Evolutionary conservation across 2,888 invertebrate species (phyloP), one percentile per base, ranked within the genome.

Genomic region (Opisthograptis luteolata): DNA sequence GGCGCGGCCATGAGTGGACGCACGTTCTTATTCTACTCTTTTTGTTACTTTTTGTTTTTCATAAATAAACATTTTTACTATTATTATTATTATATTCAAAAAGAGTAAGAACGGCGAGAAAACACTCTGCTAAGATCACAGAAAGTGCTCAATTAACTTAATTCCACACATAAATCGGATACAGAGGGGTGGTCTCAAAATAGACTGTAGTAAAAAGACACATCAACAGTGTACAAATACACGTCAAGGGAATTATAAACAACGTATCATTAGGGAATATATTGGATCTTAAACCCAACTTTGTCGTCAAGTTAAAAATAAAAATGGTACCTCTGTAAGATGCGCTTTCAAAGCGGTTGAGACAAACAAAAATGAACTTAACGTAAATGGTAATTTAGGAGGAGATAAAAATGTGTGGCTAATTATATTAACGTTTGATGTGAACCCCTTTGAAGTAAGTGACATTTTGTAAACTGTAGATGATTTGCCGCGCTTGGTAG

Each of bases 401-500:
- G 63, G 58, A 72, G 58, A 72, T 68, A 60, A 66, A 72, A 68
- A 50, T 70, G 68, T 62, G 73, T 70, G 62, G 62, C 66, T 73
- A 68, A 76, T 76, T 75, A 76, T 70, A 71, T 66, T 69, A 55
- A 55, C 73, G 81, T 88, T 86, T 87, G 85, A 87, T 81, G 81
- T 84, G 62, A 75, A 66, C 64, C 63, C 66, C 87, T 89, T 88
- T 89, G 88, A 89, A 86, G 77, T 82, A 72, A 75, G 77, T 81
- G 84, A 83, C 84, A 81, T 81, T 80, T 68, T 68, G 84, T 87
- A 88, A 82, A 84, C 87, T 80, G 76, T 75, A 69, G 73, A 84
- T 84, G 87, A 84, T 84, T 84, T 74, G 81, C 67, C 64, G 69
- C 77, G 70, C 65, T 73, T 61, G 76, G 81, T 65, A 68, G 79